Evolutionary conservation across 2,888 invertebrate species (phyloP).

Genomic region (Chrysolina haemoptera): DNA sequence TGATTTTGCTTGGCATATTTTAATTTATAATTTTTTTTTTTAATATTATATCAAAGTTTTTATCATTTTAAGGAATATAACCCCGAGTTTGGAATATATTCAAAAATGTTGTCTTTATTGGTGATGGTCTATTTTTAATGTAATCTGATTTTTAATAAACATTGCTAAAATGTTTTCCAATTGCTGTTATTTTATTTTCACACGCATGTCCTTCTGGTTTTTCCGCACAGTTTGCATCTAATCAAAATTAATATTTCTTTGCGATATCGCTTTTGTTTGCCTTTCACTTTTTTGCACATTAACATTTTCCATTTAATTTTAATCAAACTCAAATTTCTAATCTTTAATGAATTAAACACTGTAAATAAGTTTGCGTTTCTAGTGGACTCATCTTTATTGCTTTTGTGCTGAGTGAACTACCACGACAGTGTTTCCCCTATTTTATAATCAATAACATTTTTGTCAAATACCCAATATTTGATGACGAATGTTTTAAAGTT

Average conservation of each 20-base stretch:
- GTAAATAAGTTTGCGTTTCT: not conserved
- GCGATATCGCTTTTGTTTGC: slow-evolving; percentile 24
- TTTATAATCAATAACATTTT: not conserved
- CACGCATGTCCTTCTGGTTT: slow-evolving; percentile 64
- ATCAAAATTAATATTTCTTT: slow-evolving; percentile 30
- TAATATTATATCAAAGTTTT: not conserved
- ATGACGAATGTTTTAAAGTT: no score
- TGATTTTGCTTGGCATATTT: no score
- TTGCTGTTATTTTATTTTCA: slow-evolving; percentile 66
- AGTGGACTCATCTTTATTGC: no score
- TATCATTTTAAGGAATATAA: no score
- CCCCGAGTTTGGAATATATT: slow-evolving; percentile 31
- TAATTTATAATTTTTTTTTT: no score
- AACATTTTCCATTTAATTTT: slow-evolving; percentile 12
- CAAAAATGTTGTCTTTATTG: slow-evolving; percentile 54
- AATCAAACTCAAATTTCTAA: not conserved
- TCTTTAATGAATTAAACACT: not conserved
- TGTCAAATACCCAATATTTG: no score
- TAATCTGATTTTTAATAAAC: slow-evolving; percentile 68
- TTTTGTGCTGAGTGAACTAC: not conserved
- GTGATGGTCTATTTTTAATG: slow-evolving; percentile 67
- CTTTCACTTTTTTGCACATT: slow-evolving; percentile 29
- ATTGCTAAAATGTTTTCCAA: slow-evolving; percentile 68
- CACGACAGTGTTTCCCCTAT: not conserved
- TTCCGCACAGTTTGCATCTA: slow-evolving; percentile 51